A percentile compares a stretch with the other conserved stretches of the same genome.
Evolutionary conservation across 1,140 invertebrate genomes (phyloP).

Genomic region (Anastatus disparis): DNA sequence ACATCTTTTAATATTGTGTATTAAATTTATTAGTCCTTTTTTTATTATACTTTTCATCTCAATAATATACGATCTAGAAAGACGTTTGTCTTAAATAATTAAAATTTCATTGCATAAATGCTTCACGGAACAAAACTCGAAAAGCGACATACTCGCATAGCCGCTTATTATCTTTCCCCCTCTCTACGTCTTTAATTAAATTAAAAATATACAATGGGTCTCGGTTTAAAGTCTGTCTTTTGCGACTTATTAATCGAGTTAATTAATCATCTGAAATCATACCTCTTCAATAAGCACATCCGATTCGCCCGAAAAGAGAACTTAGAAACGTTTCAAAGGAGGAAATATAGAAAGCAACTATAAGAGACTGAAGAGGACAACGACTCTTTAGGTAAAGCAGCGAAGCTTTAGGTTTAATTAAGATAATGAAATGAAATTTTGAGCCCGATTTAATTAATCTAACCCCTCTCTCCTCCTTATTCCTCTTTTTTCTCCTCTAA

Average conservation of each 20-base stretch:
- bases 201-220: neutral
- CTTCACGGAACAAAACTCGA: neutral
- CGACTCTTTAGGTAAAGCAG: too few relatives aligned
- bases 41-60: too few relatives aligned
- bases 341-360: too few relatives aligned
- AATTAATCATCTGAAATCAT: constrained; percentile 25
- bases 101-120: neutral
- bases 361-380: too few relatives aligned
- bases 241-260: neutral
- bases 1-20: too few relatives aligned
- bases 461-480: too few relatives aligned
- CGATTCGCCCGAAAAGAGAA: neutral
- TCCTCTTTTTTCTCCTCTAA: too few relatives aligned
- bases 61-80: neutral
- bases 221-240: too few relatives aligned
- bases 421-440: constrained; percentile 40
- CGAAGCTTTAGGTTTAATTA: constrained; percentile 19
- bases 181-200: neutral
- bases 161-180: neutral
- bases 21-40: too few relatives aligned
- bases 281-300: constrained; percentile 16
- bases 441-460: constrained; percentile 37
- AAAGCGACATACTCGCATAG: neutral
- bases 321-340: too few relatives aligned
- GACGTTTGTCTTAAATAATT: neutral